Evolutionary conservation across 2,113 vertebrate genomes (phyloP).

Genomic region (Hippocampus zosterae): DNA sequence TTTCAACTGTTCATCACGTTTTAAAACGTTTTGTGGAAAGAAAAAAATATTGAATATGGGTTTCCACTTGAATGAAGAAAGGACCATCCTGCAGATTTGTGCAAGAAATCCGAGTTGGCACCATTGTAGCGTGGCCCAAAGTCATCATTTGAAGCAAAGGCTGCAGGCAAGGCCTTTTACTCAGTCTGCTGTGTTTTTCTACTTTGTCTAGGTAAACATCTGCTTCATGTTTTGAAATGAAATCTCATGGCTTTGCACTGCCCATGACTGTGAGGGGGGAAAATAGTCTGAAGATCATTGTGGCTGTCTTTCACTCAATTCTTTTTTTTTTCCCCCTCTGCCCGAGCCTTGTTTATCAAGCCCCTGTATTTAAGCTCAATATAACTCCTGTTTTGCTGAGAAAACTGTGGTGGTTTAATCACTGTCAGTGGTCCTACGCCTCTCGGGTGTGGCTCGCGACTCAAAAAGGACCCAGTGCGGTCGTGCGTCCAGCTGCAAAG

Average conservation of each 20-base stretch:
- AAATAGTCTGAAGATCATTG: slow-evolving; percentile 73
- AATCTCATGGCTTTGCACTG: slow-evolving; percentile 67
- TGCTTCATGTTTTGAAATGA: slow-evolving; percentile 75
- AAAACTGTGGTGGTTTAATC: slow-evolving; percentile 76
- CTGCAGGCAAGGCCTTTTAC: slow-evolving; percentile 47
- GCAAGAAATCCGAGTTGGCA: slow-evolving; percentile 43
- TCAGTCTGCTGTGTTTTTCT: slow-evolving; percentile 48
- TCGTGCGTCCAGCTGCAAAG: slow-evolving; percentile 75
- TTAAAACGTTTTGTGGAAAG: slow-evolving; percentile 25
- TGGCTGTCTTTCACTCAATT: slow-evolving; percentile 67
- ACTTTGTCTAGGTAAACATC: slow-evolving; percentile 75
- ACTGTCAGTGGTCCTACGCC: slow-evolving; percentile 77
- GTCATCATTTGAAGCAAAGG: slow-evolving; percentile 54
- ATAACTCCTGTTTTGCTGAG: slow-evolving; percentile 82
- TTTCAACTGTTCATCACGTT: slow-evolving; percentile 4
- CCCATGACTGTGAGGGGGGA: slow-evolving; percentile 68
- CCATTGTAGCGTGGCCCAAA: slow-evolving; percentile 44
- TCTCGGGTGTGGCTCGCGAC: slow-evolving; percentile 69
- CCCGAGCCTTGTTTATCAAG: slow-evolving; percentile 80
- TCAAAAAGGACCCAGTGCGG: slow-evolving; percentile 69
- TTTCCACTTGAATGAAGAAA: slow-evolving; percentile 50
- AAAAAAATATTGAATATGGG: slow-evolving; percentile 43
- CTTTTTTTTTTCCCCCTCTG: slow-evolving; percentile 66
- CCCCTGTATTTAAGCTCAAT: slow-evolving; percentile 86
- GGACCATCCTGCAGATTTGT: slow-evolving; percentile 47